A percentile compares a stretch with the other conserved stretches of the same genome.
Evolutionary conservation across 2,113 vertebrate species (phyloP).

Genomic region (Suncus etruscus): DNA sequence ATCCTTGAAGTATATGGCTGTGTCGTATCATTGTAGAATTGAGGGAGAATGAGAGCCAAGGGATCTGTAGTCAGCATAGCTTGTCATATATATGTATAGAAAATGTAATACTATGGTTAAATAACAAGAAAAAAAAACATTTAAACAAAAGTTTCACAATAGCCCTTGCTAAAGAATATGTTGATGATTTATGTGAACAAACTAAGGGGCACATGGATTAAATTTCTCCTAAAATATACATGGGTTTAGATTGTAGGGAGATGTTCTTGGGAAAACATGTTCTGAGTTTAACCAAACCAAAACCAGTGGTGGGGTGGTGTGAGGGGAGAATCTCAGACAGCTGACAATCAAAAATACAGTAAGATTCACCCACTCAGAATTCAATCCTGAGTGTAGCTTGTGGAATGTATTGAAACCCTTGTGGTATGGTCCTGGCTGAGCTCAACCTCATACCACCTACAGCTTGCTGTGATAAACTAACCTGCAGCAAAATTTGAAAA

Average conservation of each 20-base stretch:
- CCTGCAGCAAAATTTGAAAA: background rate
- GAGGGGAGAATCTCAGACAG: slow-evolving; percentile 6
- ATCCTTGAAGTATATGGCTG: background rate
- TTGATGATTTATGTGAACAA: slow-evolving; percentile 55
- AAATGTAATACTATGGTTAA: slow-evolving; percentile 39
- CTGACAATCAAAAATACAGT: slow-evolving; percentile 49
- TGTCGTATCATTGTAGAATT: background rate
- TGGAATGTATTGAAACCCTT: slow-evolving; percentile 55
- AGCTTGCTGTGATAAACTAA: slow-evolving; percentile 9
- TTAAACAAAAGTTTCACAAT: slow-evolving; percentile 59
- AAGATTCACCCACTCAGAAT: slow-evolving; percentile 42
- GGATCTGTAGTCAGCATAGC: background rate
- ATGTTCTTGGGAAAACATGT: slow-evolving; percentile 72
- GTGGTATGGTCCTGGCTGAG: background rate
- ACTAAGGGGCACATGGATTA: slow-evolving; percentile 60
- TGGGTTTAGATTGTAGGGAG: slow-evolving; percentile 61
- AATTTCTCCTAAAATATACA: slow-evolving; percentile 75
- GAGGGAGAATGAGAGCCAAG: background rate
- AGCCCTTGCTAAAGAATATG: slow-evolving; percentile 58
- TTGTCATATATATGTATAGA: background rate
- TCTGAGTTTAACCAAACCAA: slow-evolving; percentile 69
- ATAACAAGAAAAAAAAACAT: slow-evolving; percentile 45
- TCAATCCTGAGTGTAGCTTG: slow-evolving; percentile 56
- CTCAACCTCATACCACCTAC: slow-evolving; percentile 16
- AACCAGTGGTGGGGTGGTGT: background rate